phyloP scores from a whole-genome alignment of 1,140 invertebrate genomes.

The Brachionus calyciflorus region DNA sequence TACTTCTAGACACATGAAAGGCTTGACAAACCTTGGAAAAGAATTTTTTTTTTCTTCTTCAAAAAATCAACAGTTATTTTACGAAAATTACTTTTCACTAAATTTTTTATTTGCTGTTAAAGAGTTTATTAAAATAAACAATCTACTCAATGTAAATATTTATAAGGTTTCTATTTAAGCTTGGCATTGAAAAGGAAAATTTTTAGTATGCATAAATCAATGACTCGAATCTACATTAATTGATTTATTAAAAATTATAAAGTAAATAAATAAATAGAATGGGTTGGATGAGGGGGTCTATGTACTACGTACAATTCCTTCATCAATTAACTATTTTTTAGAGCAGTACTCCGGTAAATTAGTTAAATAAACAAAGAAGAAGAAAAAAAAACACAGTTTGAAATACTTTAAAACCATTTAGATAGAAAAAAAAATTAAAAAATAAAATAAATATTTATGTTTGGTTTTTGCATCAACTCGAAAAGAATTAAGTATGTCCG shows the following conservation, averaged over 20 bases:
- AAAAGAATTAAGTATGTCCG: too few species aligned
- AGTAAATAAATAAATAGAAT: conserved; percentile 29
- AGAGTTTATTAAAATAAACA: conserved; percentile 8
- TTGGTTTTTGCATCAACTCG: too few species aligned
- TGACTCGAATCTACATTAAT: conserved; percentile 38
- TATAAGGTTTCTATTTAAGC: not conserved
- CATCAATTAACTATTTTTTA: conserved; percentile 15
- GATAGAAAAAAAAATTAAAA: too few species aligned
- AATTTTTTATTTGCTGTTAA: too few species aligned
- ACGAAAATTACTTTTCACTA: conserved; percentile 17
- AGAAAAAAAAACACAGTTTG: not conserved
- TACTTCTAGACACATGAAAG: too few species aligned
- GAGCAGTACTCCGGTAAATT: conserved; percentile 37
- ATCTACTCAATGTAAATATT: conserved; percentile 36
- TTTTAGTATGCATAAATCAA: conserved; percentile 21
- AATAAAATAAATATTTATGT: conserved; percentile 27
- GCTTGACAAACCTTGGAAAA: too few species aligned
- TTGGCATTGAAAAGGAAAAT: not conserved
- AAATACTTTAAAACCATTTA: conserved; percentile 28
- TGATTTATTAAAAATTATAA: conserved; percentile 7
- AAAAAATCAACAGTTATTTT: too few species aligned
- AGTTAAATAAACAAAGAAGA: conserved; percentile 39
- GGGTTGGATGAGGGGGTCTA: not conserved
- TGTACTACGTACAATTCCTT: conserved; percentile 28
- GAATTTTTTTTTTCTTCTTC: too few species aligned